Evolutionary conservation across 2,888 invertebrate genomes (phyloP).

Genomic region (Eristalis intricaria): DNA sequence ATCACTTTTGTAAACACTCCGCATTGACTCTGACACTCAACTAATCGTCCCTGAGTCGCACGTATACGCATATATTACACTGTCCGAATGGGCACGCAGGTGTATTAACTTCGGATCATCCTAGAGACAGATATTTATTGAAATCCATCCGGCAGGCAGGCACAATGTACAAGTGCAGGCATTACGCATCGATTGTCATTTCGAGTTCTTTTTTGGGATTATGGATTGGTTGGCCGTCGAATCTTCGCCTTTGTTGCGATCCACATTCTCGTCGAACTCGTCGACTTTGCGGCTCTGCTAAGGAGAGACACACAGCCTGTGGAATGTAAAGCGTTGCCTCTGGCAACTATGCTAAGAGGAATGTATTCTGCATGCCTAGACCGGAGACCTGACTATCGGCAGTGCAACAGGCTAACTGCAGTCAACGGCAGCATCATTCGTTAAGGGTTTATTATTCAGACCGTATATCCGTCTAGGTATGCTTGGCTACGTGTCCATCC

Average conservation of each 20-base stretch:
- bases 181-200: conserved; percentile 68
- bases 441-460: conserved; percentile 66
- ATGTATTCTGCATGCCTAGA: conserved; percentile 58
- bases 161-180: conserved; percentile 54
- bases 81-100: not conserved
- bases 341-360: conserved; percentile 64
- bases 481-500: conserved; percentile 31
- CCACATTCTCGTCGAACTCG: conserved; percentile 3
- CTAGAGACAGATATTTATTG: conserved; percentile 41
- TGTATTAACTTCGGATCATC: not conserved
- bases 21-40: not conserved
- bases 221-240: conserved; percentile 49
- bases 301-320: conserved; percentile 5
- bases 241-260: conserved; percentile 12
- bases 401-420: conserved; percentile 5
- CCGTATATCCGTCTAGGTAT: conserved; percentile 39
- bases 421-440: conserved; percentile 53
- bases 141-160: conserved; percentile 55
- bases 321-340: conserved; percentile 62
- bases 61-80: not conserved
- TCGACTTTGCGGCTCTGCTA: not conserved
- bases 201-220: conserved; percentile 55
- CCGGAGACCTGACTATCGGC: conserved; percentile 32
- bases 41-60: not conserved
- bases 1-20: not conserved